Evolutionary conservation across 2,888 invertebrate species (phyloP), one percentile per base, ranked within the genome.

Genomic region (Chymomyza caudatula): DNA sequence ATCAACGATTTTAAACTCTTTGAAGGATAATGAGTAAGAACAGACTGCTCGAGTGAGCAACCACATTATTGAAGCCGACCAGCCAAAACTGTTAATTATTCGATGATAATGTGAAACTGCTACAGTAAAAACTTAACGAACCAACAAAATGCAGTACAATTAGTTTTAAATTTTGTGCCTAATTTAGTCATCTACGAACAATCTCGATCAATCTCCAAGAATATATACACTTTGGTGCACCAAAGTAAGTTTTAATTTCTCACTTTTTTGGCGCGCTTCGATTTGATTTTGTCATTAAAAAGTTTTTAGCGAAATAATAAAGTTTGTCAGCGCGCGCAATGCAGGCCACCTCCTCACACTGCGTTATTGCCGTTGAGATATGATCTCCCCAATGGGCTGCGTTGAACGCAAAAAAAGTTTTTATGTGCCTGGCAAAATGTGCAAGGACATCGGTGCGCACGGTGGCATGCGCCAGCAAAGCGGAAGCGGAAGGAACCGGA

Each of bases 271-370:
- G 47, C 47, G 15, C 19, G 6, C 47, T 60, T 62, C 66, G 67
- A 76, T 78, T 71, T 71, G 65, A 72, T 80, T 78, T 80, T 71
- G 71, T 80, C 78, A 76, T 78, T 78, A 74, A 80, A 77, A 78
- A 80, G 76, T 78, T 78, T 74, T 60, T 67, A 63, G 65, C 71
- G 66, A 75, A 77, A 74, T 76, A 73, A 69, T 64, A 75, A 76
- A 76, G 69, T 73, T 80, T 76, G 59, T 64, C 67, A 67, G 17
- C 25, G 47, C 43, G 60, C 68, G 58, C 57, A 67, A 66, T 70
- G 60, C 51, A 65, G 17, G 5, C 47, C 19, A n/a, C 47, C 47
- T 6, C 6, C 47, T 19, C 17, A 47, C 13, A 19, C 47, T 19
- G n/a, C 19, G 15, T 47, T 47, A 3, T 15, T n/a, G 47, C 1